These are phyloP conservation scores for Rhadina sibilatrix DNA, from an alignment of 2,113 vertebrate species.

Conservation along the genomic window DNA sequence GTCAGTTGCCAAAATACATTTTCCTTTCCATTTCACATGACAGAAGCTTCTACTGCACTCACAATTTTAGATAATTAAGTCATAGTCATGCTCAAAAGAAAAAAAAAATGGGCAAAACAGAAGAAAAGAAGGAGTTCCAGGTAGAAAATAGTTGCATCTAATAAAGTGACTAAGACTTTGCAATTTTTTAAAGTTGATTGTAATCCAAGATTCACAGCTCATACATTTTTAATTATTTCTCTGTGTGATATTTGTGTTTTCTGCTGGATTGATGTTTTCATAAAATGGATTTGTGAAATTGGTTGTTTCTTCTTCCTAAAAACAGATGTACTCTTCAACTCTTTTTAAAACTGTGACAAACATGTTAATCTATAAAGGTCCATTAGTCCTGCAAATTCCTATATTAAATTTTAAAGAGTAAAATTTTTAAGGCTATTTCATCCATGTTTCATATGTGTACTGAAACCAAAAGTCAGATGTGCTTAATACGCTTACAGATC, in stretches of 20 bases:
- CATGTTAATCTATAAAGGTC: not conserved
- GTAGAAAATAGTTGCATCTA: not conserved
- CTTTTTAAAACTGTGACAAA: not conserved
- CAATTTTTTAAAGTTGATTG: not conserved
- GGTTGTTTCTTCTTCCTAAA: not conserved
- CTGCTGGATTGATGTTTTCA: not conserved
- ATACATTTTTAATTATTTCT: not conserved
- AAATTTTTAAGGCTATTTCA: not conserved
- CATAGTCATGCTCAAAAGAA: not conserved
- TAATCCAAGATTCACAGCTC: not conserved
- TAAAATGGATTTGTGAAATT: not conserved
- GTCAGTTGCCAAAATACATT: not conserved
- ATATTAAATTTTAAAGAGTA: not conserved
- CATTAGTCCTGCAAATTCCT: not conserved
- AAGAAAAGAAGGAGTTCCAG: not conserved
- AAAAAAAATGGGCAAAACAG: not conserved
- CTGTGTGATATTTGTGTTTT: not conserved
- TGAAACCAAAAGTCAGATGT: not conserved
- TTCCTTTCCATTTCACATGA: not conserved
- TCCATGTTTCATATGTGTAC: not conserved
- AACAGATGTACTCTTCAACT: accelerated
- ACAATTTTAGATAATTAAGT: not conserved
- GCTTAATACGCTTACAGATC: not conserved
- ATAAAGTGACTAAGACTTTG: not conserved
- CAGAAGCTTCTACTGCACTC: not conserved